These are phyloP conservation scores for Cheilinus undulatus DNA, from an alignment of 2,113 vertebrate genomes.

Conservation along the genomic window DNA sequence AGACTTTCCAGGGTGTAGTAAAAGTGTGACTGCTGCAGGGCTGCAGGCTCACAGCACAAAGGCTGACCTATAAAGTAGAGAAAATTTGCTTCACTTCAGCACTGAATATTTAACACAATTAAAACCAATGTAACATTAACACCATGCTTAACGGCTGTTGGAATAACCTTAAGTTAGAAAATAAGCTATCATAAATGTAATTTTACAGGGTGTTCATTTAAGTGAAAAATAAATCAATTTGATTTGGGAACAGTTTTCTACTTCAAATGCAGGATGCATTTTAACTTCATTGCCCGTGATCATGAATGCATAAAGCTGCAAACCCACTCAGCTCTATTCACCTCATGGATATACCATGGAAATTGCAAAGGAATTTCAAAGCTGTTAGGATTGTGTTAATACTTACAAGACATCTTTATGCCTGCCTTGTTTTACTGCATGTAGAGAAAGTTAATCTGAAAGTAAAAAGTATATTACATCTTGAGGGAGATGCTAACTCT, in stretches of 20 bases:
- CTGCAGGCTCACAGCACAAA: constrained; percentile 1
- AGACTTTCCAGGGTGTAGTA: constrained; percentile 62
- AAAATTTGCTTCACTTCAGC: not conserved
- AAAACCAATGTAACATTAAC: not conserved
- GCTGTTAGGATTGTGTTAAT: constrained; percentile 37
- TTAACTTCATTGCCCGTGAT: constrained; percentile 25
- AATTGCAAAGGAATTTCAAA: constrained; percentile 50
- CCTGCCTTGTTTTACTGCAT: constrained; percentile 1
- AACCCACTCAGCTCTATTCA: constrained; percentile 33
- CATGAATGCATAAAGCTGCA: constrained; percentile 35
- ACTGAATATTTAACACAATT: constrained; percentile 8
- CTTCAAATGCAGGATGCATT: constrained; percentile 27
- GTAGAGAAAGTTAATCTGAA: constrained; percentile 10
- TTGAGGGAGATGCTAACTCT: constrained; percentile 4
- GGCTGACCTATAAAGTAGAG: constrained; percentile 1
- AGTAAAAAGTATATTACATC: constrained; percentile 5
- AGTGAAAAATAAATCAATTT: constrained; percentile 10
- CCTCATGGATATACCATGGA: constrained; percentile 18
- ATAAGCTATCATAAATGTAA: not conserved
- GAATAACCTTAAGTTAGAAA: not conserved
- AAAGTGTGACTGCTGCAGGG: constrained; percentile 33
- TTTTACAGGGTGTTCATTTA: constrained; percentile 1
- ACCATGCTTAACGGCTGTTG: not conserved
- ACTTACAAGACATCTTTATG: constrained; percentile 14
- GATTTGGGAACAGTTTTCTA: not conserved